A percentile compares a stretch with the other conserved stretches of the same genome.
Conservation (phyloP, 1,140 invertebrate genomes). For the Varroa destructor region DNA sequence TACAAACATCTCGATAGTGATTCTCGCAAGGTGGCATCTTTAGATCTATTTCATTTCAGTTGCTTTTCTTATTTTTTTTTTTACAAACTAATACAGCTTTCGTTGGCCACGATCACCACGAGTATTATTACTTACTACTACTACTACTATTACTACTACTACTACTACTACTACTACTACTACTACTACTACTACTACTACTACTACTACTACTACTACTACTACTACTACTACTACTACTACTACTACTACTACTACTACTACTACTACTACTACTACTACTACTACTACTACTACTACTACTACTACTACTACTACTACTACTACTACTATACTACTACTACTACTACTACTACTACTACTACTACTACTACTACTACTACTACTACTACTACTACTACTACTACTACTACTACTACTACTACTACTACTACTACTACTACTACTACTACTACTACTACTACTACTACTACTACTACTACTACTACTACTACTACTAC, state of each 20-base stretch:
- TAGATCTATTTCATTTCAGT: too few species aligned
- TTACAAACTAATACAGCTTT: not conserved
- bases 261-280: slow-evolving; percentile 17
- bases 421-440: slow-evolving; percentile 31
- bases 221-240: slow-evolving; percentile 32
- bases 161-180: slow-evolving; percentile 29
- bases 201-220: slow-evolving; percentile 29
- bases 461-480: slow-evolving; percentile 32
- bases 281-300: slow-evolving; percentile 18
- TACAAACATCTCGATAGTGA: too few species aligned
- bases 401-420: slow-evolving; percentile 33
- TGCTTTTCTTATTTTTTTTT: too few species aligned
- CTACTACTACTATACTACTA: slow-evolving; percentile 31
- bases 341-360: slow-evolving; percentile 35
- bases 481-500: slow-evolving; percentile 30
- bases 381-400: slow-evolving; percentile 32
- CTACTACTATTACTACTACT: not conserved
- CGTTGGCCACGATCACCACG: not conserved
- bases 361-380: slow-evolving; percentile 33
- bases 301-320: slow-evolving; percentile 27
- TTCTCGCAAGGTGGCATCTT: too few species aligned
- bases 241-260: not conserved
- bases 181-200: slow-evolving; percentile 27
- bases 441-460: slow-evolving; percentile 30
- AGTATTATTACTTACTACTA: too few species aligned